Percentiles rank a stretch among this genome's conserved stretches.
Evolutionary conservation across 2,888 invertebrate species (phyloP).

Genomic region (Zootermopsis nevadensis): DNA sequence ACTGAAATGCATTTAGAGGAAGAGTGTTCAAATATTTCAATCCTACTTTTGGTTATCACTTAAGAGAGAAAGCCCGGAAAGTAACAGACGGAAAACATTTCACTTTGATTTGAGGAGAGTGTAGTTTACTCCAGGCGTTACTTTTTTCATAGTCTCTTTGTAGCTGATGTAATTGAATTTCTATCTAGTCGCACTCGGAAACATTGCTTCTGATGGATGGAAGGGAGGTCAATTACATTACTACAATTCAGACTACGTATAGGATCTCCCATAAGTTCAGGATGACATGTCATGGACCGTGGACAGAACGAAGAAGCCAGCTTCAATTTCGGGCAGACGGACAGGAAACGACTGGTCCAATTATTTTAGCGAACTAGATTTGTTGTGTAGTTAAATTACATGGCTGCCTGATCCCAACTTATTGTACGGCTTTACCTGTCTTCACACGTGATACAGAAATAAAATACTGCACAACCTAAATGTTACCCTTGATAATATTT

Average conservation of each 20-base stretch:
- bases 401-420: too few species aligned
- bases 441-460: too few species aligned
- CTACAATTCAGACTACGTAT: not conserved
- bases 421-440: too few species aligned
- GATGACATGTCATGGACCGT: too few species aligned
- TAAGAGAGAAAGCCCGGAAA: not conserved
- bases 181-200: not conserved
- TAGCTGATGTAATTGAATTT: slow-evolving; percentile 18
- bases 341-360: too few species aligned
- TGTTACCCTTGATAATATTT: too few species aligned
- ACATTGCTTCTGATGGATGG: not conserved
- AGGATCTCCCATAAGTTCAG: too few species aligned
- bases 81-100: slow-evolving; percentile 6
- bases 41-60: not conserved
- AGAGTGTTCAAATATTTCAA: slow-evolving; percentile 7
- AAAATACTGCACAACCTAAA: too few species aligned
- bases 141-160: slow-evolving; percentile 20
- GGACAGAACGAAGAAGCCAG: too few species aligned
- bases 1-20: slow-evolving; percentile 22
- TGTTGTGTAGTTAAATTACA: too few species aligned
- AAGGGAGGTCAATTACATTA: not conserved
- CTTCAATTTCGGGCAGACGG: too few species aligned
- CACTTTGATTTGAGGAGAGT: slow-evolving; percentile 21
- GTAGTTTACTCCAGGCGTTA: slow-evolving; percentile 2
- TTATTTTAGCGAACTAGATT: too few species aligned